Percentiles rank a stretch among this genome's conserved stretches.
These are phyloP conservation scores for Amblyjoppa fuscipennis DNA, from an alignment of 2,888 invertebrate species.

Conservation along the genomic window DNA sequence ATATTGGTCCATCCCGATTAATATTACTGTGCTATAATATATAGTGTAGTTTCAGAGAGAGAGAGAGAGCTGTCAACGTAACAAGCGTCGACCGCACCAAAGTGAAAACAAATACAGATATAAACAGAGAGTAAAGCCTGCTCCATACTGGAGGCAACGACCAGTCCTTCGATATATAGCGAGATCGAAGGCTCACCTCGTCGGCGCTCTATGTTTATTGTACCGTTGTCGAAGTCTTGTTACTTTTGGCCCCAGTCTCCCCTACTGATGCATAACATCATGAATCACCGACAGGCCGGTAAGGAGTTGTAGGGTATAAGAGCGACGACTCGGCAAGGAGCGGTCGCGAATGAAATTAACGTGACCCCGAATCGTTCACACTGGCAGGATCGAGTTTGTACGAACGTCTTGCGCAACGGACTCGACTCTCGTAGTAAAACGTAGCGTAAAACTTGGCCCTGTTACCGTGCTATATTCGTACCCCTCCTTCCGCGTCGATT, in stretches of 20 bases:
- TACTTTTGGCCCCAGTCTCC: neutral
- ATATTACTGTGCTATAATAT: too few relatives aligned
- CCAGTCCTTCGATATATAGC: neutral
- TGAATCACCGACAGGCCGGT: constrained; percentile 1
- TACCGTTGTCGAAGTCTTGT: neutral
- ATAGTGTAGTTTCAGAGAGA: too few relatives aligned
- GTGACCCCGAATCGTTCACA: neutral
- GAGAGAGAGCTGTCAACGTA: too few relatives aligned
- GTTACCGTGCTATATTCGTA: constrained; percentile 64
- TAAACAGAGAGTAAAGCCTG: neutral
- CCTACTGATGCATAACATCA: neutral
- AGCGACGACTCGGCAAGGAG: neutral
- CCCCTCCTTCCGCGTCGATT: constrained; percentile 62
- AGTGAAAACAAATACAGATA: too few relatives aligned
- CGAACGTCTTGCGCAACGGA: constrained; percentile 62
- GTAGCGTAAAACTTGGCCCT: constrained; percentile 76
- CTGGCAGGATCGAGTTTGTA: constrained; percentile 15
- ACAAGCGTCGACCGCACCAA: too few relatives aligned
- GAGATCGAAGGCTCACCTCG: neutral
- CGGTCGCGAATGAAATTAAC: constrained; percentile 7
- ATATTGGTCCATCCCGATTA: neutral
- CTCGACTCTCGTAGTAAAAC: constrained; percentile 70
- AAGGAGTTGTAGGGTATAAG: neutral
- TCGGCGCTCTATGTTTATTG: neutral
- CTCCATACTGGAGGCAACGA: too few relatives aligned